These are phyloP conservation scores for Dolichallabes microphthalmus DNA, from an alignment of 2,113 vertebrate genomes.

Conservation along the genomic window DNA sequence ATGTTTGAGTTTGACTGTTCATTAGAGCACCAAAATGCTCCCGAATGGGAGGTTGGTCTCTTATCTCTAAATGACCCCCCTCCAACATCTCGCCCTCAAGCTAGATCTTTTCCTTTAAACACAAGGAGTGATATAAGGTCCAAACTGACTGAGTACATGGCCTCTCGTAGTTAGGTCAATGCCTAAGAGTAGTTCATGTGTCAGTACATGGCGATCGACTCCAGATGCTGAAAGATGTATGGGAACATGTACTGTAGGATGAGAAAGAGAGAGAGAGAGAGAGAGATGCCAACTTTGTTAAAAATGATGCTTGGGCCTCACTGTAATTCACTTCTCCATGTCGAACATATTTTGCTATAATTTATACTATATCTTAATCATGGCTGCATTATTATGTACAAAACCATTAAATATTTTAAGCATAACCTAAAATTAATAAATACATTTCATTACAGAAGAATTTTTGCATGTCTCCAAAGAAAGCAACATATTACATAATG, in stretches of 20 bases:
- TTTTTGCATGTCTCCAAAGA: too few relatives aligned
- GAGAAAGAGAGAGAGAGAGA: conserved; percentile 31
- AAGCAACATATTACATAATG: too few relatives aligned
- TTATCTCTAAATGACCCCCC: conserved; percentile 37
- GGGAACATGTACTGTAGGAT: conserved; percentile 59
- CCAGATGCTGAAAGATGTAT: conserved; percentile 69
- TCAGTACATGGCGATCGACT: conserved; percentile 63
- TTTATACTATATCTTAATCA: too few relatives aligned
- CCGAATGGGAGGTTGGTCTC: conserved; percentile 31
- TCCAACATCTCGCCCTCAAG: conserved; percentile 22
- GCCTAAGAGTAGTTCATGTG: conserved; percentile 54
- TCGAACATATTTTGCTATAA: background rate
- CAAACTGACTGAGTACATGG: conserved; percentile 40
- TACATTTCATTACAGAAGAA: too few relatives aligned
- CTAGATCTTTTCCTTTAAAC: conserved; percentile 45
- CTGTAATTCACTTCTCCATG: conserved; percentile 44
- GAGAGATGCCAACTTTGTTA: conserved; percentile 20
- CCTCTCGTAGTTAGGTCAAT: conserved; percentile 51
- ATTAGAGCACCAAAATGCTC: conserved; percentile 43
- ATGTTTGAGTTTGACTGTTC: conserved; percentile 38
- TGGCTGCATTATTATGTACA: too few relatives aligned
- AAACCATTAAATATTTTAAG: too few relatives aligned
- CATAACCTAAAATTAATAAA: too few relatives aligned
- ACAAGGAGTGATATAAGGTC: conserved; percentile 50
- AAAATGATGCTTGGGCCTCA: conserved; percentile 34